Evolutionary conservation across 2,797 vertebrate species (phyloP), one percentile per base, ranked within the genome.

Genomic region (Ambastaia sidthimunki): DNA sequence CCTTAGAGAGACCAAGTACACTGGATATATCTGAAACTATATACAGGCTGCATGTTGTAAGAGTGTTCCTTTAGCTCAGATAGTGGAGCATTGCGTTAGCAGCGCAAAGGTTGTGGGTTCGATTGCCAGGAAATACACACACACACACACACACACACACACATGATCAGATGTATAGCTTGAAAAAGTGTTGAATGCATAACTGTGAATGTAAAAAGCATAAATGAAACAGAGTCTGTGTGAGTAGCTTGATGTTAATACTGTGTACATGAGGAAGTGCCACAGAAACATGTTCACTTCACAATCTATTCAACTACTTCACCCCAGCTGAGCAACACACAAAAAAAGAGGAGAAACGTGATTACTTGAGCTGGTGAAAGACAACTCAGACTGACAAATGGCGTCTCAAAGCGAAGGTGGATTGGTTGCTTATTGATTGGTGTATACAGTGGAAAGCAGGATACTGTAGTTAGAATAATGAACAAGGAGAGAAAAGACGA

Each of bases 271-370:
- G 23, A 62, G 25, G 66, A 70, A 57, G 15, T 12, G 18, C 47
- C 67, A 82, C 82, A 82, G 80, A 85, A 87, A 86, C 86, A 83
- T 76, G 82, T 71, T 82, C 85, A 81, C 82, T 87, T 80, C 75
- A 83, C 78, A 85, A 84, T 83, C 82, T 76, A 85, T 86, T 86
- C 82, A 80, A 80, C 83, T 82, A 52, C 16, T 21, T 37, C 62
- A 31, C 71, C 54, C 54, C 34, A 7, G 72, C n/a, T 70, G 76
- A 81, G 37, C 52, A 73, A 62, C 21, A 59, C 34, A 67, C 31
- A 67, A 84, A 74, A 78, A 67, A 55, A 19, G 9, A 44, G 60
- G 62, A 72, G 66, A 75, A 71, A 50, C 78, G 70, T 47, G 57
- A 74, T 74, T 52, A 75, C 71, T 52, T 25, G 57, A 68, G 81